Base-by-base conservation (phyloP, 1,140 invertebrate species). In the Papilio aristodemus region DNA sequence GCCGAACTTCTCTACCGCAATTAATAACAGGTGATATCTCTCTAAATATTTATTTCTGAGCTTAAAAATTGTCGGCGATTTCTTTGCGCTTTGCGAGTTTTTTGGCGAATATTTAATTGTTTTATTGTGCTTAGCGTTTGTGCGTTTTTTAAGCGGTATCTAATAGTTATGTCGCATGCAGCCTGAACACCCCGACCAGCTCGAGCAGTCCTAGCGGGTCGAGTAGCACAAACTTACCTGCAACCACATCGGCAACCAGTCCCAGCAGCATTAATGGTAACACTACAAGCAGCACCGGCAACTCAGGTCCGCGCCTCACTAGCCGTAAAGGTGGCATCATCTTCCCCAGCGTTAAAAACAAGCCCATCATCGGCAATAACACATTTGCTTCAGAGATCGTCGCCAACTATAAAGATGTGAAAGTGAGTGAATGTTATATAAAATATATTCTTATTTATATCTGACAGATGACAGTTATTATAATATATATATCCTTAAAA, bases 261-360 rank as follows among this genome's bases (percentile, higher is more conserved):
- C 74, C 79, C 43, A 77, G 72, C 67, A 76, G 60, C 68, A 71
- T 27, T 25, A 64, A 19, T 43, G 27, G 38, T 43, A 64, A 57
- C 67, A 70, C 60, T 72, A 68, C 72, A 10, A 72, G 72, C 73
- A 77, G 69, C 43, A 36, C 43, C 6, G 41, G 70, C 32, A 71
- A 69, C 62, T 58, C 68, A 1, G 74, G 71, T 10, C 54, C 73
- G 76, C 87, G 92, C 71, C 83, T 85, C 63, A 77, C 85, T 38
- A 90, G 87, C 54, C 93, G 95, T 66, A 96, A 96, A 87, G 94
- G 95, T 17, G 95, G 95, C 50, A 94, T 97, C 75, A 97, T 97
- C 86, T 97, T 97, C 91, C 96, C 96, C 0, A 97, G 96, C 76
- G 96, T 97, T 11, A 97, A 97, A 85, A 97, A 97, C 84, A 97